Evolutionary conservation across 2,888 invertebrate genomes (phyloP), one percentile per base, ranked within the genome.

Genomic region (Sialis lutaria): DNA sequence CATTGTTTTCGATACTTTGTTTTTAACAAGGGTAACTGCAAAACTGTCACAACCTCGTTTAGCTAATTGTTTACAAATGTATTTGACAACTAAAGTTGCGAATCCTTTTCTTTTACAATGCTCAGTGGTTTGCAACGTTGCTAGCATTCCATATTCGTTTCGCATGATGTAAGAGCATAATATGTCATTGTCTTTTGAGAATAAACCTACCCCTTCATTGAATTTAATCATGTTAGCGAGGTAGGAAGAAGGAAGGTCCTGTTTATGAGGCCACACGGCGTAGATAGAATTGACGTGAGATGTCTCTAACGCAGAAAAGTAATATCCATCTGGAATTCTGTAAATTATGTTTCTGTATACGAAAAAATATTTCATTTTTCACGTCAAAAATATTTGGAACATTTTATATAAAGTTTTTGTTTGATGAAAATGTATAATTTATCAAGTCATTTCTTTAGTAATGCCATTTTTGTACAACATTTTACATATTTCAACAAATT

Each of bases 151-250:
- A 48, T 53, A 56, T 22, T 58, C 55, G 39, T 53, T 54, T 37
- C 54, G 52, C n/a, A 58, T 13, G 22, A 47, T 50, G 58, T 59
- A 60, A 12, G 59, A 54, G n/a, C 58, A 50, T 31, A 60, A 47
- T 42, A 49, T 44, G 31, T 55, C 10, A 41, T 52, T 50, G 32
- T 53, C 41, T 49, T 55, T 56, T 1, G 55, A 51, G 48, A 55
- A 59, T 4, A 60, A 49, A 31, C 60, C 59, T 4, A 53, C 1
- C 6, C 57, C 54, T 39, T 50, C 50, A 45, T 59, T 60, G 32
- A 54, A 43, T 40, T 45, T 50, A 12, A 57, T 40, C 12, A 57
- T 10, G 13, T 48, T 45, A 6, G 10, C 13, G 8, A 60, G 40
- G 32, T 50, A 55, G 31, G 54, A 51, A 8, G 54, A 54, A 43